A percentile compares a stretch with the other conserved stretches of the same genome.
These are phyloP conservation scores for Neopipo cinnamomea DNA, from an alignment of 2,113 vertebrate species.

Conservation along the genomic window DNA sequence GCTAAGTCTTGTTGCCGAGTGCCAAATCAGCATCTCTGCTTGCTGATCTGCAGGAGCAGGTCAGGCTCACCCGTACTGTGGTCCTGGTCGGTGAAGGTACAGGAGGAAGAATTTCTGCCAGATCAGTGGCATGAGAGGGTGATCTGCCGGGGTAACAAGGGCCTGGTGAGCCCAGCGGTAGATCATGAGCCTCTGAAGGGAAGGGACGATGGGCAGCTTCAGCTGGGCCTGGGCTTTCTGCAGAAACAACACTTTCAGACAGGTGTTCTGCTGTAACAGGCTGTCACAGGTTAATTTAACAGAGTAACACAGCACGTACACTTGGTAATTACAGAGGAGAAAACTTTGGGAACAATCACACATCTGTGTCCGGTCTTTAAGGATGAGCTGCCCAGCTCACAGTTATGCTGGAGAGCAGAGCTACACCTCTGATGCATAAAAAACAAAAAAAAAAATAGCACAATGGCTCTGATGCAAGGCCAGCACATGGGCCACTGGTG, in stretches of 20 bases:
- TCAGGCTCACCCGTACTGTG: conserved; percentile 88
- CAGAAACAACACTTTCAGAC: conserved; percentile 17
- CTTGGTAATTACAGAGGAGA: not conserved
- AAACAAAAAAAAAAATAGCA: not conserved
- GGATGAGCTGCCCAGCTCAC: not conserved
- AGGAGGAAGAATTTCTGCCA: conserved; percentile 98
- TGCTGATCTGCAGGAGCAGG: not conserved
- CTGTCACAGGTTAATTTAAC: not conserved
- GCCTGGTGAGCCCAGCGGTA: conserved; percentile 97
- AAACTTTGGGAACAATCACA: not conserved
- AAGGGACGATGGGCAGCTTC: conserved; percentile 90
- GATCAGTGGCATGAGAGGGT: conserved; percentile 90
- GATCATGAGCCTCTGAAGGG: conserved; percentile 91
- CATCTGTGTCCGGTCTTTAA: not conserved
- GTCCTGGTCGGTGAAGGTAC: conserved; percentile 91
- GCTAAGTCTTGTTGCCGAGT: not conserved
- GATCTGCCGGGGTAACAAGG: conserved; percentile 88
- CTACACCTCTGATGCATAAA: not conserved
- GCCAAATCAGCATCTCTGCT: not conserved
- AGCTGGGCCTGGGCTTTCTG: conserved; percentile 93
- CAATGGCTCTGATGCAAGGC: not conserved
- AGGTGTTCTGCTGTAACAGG: not conserved
- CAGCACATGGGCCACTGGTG: not conserved
- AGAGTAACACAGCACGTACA: not conserved
- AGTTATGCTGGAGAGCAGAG: not conserved